Evolutionary conservation across 2,797 vertebrate species (phyloP), one percentile per base, ranked within the genome.

Genomic region (Cebuella pygmaea): DNA sequence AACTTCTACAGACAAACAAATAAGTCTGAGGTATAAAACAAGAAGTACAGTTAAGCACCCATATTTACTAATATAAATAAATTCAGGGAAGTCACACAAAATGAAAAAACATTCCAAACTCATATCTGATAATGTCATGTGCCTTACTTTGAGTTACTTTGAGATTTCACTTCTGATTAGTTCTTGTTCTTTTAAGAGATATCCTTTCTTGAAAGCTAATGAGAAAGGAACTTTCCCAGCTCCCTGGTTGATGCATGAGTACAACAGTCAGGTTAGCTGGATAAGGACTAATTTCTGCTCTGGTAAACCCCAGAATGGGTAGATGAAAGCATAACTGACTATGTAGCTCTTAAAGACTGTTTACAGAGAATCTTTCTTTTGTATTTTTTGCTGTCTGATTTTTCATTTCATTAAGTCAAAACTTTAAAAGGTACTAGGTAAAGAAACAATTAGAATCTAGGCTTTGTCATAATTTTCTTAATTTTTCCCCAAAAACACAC

Each of bases 371-470:
- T 70, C 12, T 46, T 85, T 75, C 12, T 61, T 74, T 59, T 91
- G 20, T 70, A n/a, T 74, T 82, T 48, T 90, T 81, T 90, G 12
- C n/a, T 88, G 52, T 48, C 39, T 88, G 59, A 44, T 64, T 75
- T 91, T 96, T 88, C 33, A 82, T 85, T 90, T 85, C 19, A 81
- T 87, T 72, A 88, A 89, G 4, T 74, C 46, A 82, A 33, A 90
- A 90, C 13, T 55, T n/a, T 70, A 95, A 90, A 46, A 48, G 76
- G 22, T 20, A 55, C n/a, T 79, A 26, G 78, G 24, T 90, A 39
- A 92, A 52, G 24, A 26, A 89, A 84, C 41, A 80, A 92, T 74
- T 92, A 74, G 5, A 85, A 82, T 70, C 75, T 87, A 75, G 27
- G 13, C 74, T 91, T 83, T 52, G 12, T 91, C 15, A 72, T 75